A percentile compares a stretch with the other conserved stretches of the same genome.
Evolutionary conservation across 2,888 invertebrate species (phyloP).

Genomic region (Ochropleura plecta): DNA sequence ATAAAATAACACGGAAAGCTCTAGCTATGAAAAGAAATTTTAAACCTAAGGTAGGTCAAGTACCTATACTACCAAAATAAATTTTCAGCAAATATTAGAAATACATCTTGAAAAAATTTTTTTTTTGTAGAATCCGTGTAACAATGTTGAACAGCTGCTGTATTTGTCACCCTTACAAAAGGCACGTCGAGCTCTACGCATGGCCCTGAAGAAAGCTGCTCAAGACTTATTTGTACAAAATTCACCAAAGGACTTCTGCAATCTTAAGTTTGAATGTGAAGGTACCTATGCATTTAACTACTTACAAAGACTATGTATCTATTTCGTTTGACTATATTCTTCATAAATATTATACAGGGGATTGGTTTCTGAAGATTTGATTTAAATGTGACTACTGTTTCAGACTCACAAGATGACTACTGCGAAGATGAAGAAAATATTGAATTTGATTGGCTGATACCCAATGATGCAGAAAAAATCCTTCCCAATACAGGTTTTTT

Average conservation of each 20-base stretch:
- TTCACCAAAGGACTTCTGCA: constrained; percentile 75
- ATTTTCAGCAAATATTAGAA: not conserved
- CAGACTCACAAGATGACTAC: constrained; percentile 80
- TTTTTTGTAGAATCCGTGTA: constrained; percentile 72
- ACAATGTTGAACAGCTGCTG: constrained; percentile 75
- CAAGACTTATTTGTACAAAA: constrained; percentile 80
- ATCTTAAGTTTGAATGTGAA: constrained; percentile 76
- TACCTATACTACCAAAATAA: not conserved
- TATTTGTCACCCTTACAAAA: constrained; percentile 85
- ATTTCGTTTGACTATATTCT: not conserved
- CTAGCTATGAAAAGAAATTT: constrained; percentile 82
- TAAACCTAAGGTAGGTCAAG: constrained; percentile 78
- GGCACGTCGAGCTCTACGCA: constrained; percentile 84
- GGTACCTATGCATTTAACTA: constrained; percentile 54
- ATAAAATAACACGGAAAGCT: constrained; percentile 90
- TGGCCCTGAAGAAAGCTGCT: constrained; percentile 84
- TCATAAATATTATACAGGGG: too few species aligned
- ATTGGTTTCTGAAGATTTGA: not conserved
- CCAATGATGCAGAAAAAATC: constrained; percentile 67
- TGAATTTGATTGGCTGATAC: constrained; percentile 81
- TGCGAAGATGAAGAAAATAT: constrained; percentile 83
- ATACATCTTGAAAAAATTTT: not conserved
- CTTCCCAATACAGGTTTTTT: constrained; percentile 76
- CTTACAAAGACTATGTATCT: not conserved
- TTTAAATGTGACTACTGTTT: constrained; percentile 45